Evolutionary conservation across 1,140 invertebrate genomes (phyloP), one percentile per base, ranked within the genome.

Genomic region (Melanaphis sacchari): DNA sequence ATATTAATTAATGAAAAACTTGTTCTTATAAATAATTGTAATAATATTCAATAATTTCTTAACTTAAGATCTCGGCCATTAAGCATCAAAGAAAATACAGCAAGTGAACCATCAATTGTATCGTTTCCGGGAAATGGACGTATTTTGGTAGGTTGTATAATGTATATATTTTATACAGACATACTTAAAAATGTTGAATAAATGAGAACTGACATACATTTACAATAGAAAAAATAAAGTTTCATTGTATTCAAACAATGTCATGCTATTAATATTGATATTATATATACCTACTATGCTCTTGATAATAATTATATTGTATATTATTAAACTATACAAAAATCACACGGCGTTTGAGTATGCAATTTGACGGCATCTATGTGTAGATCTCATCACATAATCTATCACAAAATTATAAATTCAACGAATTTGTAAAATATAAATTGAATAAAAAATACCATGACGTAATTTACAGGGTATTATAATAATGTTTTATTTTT

Each of bases 71-170:
- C 97, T 24, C 95, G 97, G 87, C 97, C 97, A 6, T 94, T 97
- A 9, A 97, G 96, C 94, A 95, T 96, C 0, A 97, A 96, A 94
- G 97, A 98, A 95, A 95, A 96, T n/a, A 96, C 96, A 94, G 94
- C 95, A 26, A 96, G 96, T 4, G 97, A 97, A 94, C 95, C 96
- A 24, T 95, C 95, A 46, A 96, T 97, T 43, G 95, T 97, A 26
- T 96, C 97, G 94, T 98, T 98, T 95, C 97, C 97, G 5, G 97
- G 97, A 59, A 97, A 97, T 94, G 97, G 97, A 5, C 97, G 97
- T 95, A 96, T 98, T 94, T 95, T 97, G 94, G 96, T 97, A 95
- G 96, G 96, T 95, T 26, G 0, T 26, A 41, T 11, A 85, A 43
- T 31, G 15, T n/a, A 15, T 43, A 31, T 66, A 76, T 66, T 40